phyloP scores from a whole-genome alignment of 2,797 vertebrate genomes.

The Sebastes diaconus region DNA sequence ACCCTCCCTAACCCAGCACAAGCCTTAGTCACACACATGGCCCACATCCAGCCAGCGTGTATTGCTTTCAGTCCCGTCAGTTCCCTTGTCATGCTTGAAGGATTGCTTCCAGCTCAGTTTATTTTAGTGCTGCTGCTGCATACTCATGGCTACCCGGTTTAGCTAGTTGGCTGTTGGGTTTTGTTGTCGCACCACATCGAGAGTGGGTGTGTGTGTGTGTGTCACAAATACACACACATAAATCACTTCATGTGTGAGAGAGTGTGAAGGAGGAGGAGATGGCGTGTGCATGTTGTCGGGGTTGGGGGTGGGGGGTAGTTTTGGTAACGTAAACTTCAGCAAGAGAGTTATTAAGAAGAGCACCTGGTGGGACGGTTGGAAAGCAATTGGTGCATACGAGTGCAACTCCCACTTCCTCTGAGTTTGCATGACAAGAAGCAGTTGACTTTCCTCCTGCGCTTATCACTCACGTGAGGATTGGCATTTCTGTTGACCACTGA shows the following conservation, averaged over 20 bases:
- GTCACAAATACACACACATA: background rate
- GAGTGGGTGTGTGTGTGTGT: conserved; percentile 18
- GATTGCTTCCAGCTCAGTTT: conserved; percentile 84
- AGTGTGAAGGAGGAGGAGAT: background rate
- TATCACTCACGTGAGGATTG: conserved; percentile 63
- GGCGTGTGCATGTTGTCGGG: background rate
- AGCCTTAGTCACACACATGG: conserved; percentile 78
- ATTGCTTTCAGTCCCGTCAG: conserved; percentile 74
- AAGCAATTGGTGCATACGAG: conserved; percentile 74
- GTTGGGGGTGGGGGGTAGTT: background rate
- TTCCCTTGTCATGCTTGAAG: conserved; percentile 76
- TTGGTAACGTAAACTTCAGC: conserved; percentile 26
- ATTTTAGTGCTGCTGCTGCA: conserved; percentile 77
- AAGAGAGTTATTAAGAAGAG: conserved; percentile 41
- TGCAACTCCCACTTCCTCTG: conserved; percentile 46
- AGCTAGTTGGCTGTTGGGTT: conserved; percentile 81
- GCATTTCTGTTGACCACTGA: conserved; percentile 52
- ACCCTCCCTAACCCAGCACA: conserved; percentile 41
- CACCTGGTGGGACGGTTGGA: conserved; percentile 70
- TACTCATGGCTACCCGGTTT: conserved; percentile 79
- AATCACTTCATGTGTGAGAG: conserved; percentile 32
- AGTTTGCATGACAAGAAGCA: conserved; percentile 78
- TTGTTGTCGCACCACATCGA: conserved; percentile 56
- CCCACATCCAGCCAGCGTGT: conserved; percentile 70
- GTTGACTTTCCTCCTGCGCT: conserved; percentile 59